Evolutionary conservation across 2,888 invertebrate genomes (phyloP), one percentile per base, ranked within the genome.

Genomic region (Calameuta idolon): DNA sequence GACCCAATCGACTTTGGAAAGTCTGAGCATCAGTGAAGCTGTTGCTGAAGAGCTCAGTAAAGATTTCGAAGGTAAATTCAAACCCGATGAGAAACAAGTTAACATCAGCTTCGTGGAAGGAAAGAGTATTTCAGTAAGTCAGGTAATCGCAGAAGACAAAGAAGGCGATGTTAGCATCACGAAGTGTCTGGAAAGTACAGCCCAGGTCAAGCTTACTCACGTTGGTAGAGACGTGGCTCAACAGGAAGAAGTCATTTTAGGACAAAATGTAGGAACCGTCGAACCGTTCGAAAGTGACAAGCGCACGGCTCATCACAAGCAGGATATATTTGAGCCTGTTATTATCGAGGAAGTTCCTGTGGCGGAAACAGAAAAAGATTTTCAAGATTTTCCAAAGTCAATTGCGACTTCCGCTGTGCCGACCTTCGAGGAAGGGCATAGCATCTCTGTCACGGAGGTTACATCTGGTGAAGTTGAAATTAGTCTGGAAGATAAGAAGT

Each of bases 381-480:
- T 90, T 11, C 82, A 85, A n/a, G 85, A 88, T 37, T 85, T 85
- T 79, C 83, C 86, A 0, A 89, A 86, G 76, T 84, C 85, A 11
- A 79, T 89, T 35, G 81, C 85, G 0, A 88, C 87, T 34, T 83
- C 90, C 5, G 91, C 92, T 68, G 81, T 91, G 5, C 82, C 90
- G 12, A 85, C 89, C 71, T 90, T 93, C 77, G 90, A 90, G 76
- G 88, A 90, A 74, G 90, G 92, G 71, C 93, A 94, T 88, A 92
- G 94, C 82, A 83, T 95, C 23, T 91, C 93, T 30, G 93, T 94
- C 11, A 94, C 93, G 74, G 93, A 93, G 80, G 92, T 94, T 69
- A 93, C 93, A 82, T 89, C 93, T 4, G 92, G 92, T 74, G 94
- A 95, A 80, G 93, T 93, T 85, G 95, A 95, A 91, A 92, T 91